phyloP scores from a whole-genome alignment of 2,888 invertebrate genomes.

The Calliscelio sp. region DNA sequence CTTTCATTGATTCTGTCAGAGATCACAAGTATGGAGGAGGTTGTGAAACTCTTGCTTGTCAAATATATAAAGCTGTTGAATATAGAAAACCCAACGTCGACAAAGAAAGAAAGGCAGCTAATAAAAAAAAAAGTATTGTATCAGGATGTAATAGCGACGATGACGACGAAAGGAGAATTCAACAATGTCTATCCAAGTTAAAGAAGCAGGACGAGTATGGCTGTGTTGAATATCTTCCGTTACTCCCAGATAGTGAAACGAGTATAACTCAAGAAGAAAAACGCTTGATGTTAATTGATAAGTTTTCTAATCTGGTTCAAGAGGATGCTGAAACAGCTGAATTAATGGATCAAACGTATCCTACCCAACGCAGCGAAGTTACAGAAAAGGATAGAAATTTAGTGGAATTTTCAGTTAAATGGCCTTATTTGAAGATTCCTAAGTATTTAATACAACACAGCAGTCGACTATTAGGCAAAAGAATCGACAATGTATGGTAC shows the following conservation, averaged over 20 bases:
- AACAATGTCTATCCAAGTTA: neutral
- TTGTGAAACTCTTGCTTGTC: neutral
- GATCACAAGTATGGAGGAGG: neutral
- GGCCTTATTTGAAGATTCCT: slow-evolving; percentile 2
- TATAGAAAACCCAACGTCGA: neutral
- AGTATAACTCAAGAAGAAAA: neutral
- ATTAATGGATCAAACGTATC: slow-evolving; percentile 15
- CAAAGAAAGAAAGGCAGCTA: neutral
- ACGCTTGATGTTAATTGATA: neutral
- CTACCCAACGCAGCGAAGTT: neutral
- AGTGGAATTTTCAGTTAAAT: neutral
- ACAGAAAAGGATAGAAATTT: neutral
- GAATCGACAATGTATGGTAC: neutral
- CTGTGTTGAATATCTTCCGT: neutral
- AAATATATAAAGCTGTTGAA: neutral
- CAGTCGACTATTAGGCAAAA: neutral
- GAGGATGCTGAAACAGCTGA: neutral
- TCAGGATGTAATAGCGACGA: slow-evolving; percentile 17
- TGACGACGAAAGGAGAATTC: neutral
- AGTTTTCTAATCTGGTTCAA: neutral
- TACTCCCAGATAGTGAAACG: neutral
- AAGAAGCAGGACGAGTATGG: neutral
- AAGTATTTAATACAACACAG: slow-evolving; percentile 2
- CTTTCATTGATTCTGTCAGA: no score
- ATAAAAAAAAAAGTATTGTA: neutral